These are phyloP conservation scores for Hypomecis punctinalis DNA, from an alignment of 2,888 invertebrate genomes.

Conservation along the genomic window DNA sequence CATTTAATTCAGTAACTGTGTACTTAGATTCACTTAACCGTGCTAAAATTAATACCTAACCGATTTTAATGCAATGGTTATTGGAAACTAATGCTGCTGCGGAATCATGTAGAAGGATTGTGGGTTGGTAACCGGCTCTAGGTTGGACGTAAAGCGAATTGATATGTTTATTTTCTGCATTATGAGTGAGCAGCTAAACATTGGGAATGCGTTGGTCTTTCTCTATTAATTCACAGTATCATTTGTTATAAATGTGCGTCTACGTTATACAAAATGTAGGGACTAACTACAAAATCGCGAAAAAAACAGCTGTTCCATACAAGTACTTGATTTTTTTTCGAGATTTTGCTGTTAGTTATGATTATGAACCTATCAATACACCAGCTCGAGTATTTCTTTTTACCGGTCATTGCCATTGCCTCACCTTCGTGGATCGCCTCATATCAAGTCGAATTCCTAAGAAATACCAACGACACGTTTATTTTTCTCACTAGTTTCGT, in stretches of 20 bases:
- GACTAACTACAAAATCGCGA: no score
- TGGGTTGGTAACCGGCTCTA: conserved; percentile 3
- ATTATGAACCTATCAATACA: no score
- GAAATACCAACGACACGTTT: not conserved
- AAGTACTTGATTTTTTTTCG: no score
- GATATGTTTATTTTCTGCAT: conserved; percentile 14
- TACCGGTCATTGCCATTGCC: no score
- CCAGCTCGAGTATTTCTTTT: no score
- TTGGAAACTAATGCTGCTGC: conserved; percentile 1
- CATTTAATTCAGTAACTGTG: not conserved
- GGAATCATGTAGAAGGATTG: not conserved
- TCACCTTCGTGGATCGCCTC: no score
- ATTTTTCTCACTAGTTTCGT: not conserved
- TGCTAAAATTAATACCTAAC: not conserved
- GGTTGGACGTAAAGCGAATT: conserved; percentile 13
- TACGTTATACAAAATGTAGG: not conserved
- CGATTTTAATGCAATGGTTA: conserved; percentile 2
- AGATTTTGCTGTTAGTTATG: no score
- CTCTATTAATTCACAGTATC: not conserved
- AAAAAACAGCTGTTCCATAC: no score
- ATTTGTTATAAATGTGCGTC: not conserved
- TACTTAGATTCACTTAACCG: not conserved
- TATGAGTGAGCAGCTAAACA: not conserved
- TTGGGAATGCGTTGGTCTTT: not conserved
- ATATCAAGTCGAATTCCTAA: not conserved